Evolutionary conservation across 2,888 invertebrate species (phyloP), one percentile per base, ranked within the genome.

Genomic region (Nymphalis urticae): DNA sequence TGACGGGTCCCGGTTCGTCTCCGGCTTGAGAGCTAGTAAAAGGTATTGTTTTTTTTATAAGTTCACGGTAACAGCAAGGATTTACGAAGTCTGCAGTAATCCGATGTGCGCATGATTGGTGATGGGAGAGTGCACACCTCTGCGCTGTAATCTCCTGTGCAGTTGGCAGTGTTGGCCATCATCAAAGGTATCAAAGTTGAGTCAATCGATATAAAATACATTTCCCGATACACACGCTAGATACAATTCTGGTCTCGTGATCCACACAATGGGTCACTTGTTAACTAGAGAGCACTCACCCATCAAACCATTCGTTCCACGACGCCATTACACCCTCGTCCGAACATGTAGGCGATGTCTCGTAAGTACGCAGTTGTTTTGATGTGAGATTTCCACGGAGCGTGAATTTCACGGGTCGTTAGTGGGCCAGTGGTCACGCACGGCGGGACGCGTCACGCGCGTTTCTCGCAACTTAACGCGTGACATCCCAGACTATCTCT

Each of bases 321-420:
- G 10, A 10, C 16, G 50, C 48, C 47, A 32, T 48, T 62, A 62
- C 48, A 50, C 50, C 61, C 62, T 62, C 62, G 62, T 27, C 48
- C 27, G 13, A 19, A 19, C 59, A 59, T 42, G 50, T 24, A 62
- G 47, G 62, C 50, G 32, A 36, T 50, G 24, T 32, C 27, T n/a
- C 48, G 9, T 48, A 32, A 51, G 62, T 36, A 59, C 50, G 19
- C 59, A 19, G 62, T 51, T 50, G 48, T 50, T 27, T 27, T 50
- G 50, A 62, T 32, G 62, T 51, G 62, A 51, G 50, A 32, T 19
- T 51, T 32, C 32, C 62, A 51, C 58, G 42, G 42, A 58, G 36
- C 58, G 58, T 58, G 58, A 58, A 42, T 58, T 58, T 62, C 62
- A 62, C 51, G 62, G 51, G 48, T 62, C 62, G 62, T 62, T 62